Percentiles rank a stretch among this genome's conserved stretches.
Conservation (phyloP, 1,140 invertebrate species). For the Caenorhabditis latens region DNA sequence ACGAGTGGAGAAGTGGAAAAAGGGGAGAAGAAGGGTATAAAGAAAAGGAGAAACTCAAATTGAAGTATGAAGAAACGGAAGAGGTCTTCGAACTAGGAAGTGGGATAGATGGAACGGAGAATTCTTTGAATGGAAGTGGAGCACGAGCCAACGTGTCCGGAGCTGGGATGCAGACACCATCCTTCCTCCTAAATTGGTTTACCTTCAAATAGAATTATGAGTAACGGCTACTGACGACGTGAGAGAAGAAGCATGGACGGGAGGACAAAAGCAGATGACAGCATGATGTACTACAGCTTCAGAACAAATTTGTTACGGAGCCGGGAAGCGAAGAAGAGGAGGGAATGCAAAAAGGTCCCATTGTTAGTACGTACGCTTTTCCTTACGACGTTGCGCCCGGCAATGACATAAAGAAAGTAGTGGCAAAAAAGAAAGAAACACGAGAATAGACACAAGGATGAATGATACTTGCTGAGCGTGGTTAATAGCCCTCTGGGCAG, state of each 20-base stretch:
- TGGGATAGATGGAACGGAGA: conserved; percentile 19
- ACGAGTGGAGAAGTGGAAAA: neutral
- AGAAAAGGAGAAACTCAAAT: conserved; percentile 44
- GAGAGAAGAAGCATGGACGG: neutral
- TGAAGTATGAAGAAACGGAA: conserved; percentile 27
- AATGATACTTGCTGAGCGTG: conserved; percentile 52
- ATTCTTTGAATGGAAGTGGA: neutral
- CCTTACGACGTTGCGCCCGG: neutral
- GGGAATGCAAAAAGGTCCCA: conserved; percentile 30
- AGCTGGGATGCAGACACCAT: neutral
- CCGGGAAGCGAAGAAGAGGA: neutral
- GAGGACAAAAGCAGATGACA: conserved; percentile 49
- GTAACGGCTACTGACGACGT: conserved; percentile 52
- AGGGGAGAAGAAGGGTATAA: neutral
- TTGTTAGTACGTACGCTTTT: conserved; percentile 28
- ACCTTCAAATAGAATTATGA: conserved; percentile 55
- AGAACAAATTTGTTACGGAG: conserved; percentile 39
- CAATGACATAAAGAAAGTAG: neutral
- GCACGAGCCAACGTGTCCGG: neutral
- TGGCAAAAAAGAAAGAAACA: conserved; percentile 36
- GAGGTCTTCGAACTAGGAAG: conserved; percentile 41
- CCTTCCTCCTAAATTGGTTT: conserved; percentile 43
- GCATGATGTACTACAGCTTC: conserved; percentile 47
- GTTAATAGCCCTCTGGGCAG: conserved; percentile 50
- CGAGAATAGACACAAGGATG: conserved; percentile 38